Evolutionary conservation across 2,113 vertebrate species (phyloP).

Genomic region (Pionites leucogaster): DNA sequence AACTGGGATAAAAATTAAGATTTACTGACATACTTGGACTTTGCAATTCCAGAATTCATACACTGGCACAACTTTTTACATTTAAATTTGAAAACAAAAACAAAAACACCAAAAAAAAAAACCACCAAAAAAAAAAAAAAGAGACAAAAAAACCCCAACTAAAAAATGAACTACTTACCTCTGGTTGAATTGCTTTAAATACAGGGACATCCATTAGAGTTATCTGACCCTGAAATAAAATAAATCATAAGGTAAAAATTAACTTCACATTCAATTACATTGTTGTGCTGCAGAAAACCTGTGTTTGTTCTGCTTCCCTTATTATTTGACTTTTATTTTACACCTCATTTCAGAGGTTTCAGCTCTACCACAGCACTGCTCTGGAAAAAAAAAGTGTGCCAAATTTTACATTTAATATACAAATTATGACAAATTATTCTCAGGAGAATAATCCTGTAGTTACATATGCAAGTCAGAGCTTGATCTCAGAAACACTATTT

Average conservation of each 20-base stretch:
- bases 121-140: not conserved
- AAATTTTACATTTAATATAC: not conserved
- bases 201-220: conserved; percentile 98
- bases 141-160: not conserved
- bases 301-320: not conserved
- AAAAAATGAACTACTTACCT: conserved; percentile 79
- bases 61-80: not conserved
- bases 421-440: not conserved
- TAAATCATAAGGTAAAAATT: not conserved
- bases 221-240: conserved; percentile 89
- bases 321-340: not conserved
- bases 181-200: conserved; percentile 98
- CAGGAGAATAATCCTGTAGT: not conserved
- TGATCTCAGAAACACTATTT: not conserved
- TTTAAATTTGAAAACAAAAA: conserved; percentile 11
- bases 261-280: not conserved
- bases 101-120: too few species aligned
- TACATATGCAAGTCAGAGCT: not conserved
- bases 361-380: not conserved
- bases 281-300: not conserved
- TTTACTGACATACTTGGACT: not conserved
- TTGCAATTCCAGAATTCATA: not conserved
- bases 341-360: not conserved
- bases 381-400: not conserved
- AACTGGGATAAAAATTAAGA: not conserved